Evolutionary conservation across 2,888 invertebrate species (phyloP), one percentile per base, ranked within the genome.

Genomic region (Leucophenga montana): DNA sequence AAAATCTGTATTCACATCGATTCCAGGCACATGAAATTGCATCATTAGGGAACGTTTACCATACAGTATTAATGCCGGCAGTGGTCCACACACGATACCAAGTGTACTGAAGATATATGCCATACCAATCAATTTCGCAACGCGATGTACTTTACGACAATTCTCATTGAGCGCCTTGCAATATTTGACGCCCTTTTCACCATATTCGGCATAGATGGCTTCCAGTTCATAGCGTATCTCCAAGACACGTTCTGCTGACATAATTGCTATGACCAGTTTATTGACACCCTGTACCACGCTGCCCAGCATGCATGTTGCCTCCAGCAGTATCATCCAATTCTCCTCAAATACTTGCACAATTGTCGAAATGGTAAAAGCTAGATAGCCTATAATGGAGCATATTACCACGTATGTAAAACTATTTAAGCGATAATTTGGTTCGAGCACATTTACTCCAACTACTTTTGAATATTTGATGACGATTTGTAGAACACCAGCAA

Each of bases 11-110:
- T 68, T 11, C 8, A 75, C 61, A 70, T 80, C 78, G 0, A 85
- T 1, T 0, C 70, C 69, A 0, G 85, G 83, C 8, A 85, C 44
- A 14, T 75, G 71, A 62, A 78, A 82, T 18, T 82, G 80, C 75
- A 84, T 77, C 0, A 77, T 67, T 14, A 78, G 27, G 1, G 71
- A 66, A 0, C 73, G 70, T 3, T 46, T 46, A 1, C 77, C 77
- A 0, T 69, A 76, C 0, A 71, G 0, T 0, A 67, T 1, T 0
- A 71, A 27, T 0, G 73, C 50, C 1, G 71, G 11, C 0, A 77
- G 0, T 0, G 79, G 74, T 39, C 9, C 39, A 39, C 9, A 39
- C 3, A 73, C 14, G 56, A 77, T 69, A 11, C 76, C 71, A 0
- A 14, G 0, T 3, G 14, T 20, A 14, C 68, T 69, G 1, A 74